Evolutionary conservation across 2,113 vertebrate genomes (phyloP).

Genomic region (Labrus mixtus): DNA sequence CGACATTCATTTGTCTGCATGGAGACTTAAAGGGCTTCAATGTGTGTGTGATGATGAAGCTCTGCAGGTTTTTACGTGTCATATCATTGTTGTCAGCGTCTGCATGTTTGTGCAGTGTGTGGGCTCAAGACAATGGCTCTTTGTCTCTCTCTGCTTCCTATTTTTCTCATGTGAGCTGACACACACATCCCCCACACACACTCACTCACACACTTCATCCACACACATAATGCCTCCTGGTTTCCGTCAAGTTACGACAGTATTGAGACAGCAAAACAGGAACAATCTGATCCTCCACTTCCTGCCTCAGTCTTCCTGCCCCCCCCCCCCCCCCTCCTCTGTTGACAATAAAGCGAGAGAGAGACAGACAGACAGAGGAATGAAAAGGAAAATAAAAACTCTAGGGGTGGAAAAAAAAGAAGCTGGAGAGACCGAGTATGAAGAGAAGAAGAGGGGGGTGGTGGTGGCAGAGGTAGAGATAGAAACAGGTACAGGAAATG

Average conservation of each 20-base stretch:
- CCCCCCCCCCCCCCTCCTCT: not conserved
- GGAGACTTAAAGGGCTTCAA: not conserved
- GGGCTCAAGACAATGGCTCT: slow-evolving; percentile 73
- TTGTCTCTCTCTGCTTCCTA: slow-evolving; percentile 78
- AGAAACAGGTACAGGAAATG: slow-evolving; percentile 12
- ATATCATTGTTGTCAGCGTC: slow-evolving; percentile 55
- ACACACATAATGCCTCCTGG: slow-evolving; percentile 55
- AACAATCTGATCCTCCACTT: slow-evolving; percentile 90
- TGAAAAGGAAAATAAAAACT: slow-evolving; percentile 52
- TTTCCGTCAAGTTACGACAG: slow-evolving; percentile 77
- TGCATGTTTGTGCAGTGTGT: slow-evolving; percentile 66
- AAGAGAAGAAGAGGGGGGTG: not conserved
- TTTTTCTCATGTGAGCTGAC: slow-evolving; percentile 69
- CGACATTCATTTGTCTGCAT: not conserved
- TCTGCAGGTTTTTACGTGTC: slow-evolving; percentile 47
- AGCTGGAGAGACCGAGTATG: slow-evolving; percentile 30
- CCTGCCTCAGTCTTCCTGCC: slow-evolving; percentile 78
- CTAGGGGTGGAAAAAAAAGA: not conserved
- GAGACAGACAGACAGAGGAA: slow-evolving; percentile 31
- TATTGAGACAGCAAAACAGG: slow-evolving; percentile 90
- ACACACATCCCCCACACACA: slow-evolving; percentile 33
- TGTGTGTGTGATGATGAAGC: slow-evolving; percentile 9
- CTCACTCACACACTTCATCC: slow-evolving; percentile 9
- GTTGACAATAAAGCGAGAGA: slow-evolving; percentile 8
- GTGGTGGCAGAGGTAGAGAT: not conserved